Conservation (phyloP, 2,113 vertebrate genomes). For the Sapayoa aenigma region DNA sequence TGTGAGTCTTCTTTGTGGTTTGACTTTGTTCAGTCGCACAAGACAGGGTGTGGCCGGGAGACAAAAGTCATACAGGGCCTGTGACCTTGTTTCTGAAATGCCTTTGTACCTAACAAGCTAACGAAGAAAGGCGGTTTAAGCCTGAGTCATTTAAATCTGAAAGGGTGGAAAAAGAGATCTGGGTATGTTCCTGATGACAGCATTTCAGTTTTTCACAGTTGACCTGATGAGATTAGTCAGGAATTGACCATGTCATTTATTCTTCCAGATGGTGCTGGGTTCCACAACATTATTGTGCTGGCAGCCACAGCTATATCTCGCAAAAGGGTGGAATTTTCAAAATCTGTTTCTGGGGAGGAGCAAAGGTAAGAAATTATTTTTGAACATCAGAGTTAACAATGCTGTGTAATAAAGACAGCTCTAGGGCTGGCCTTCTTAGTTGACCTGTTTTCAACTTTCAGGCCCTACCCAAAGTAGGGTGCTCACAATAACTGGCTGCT, state of each 20-base stretch:
- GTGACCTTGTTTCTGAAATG: not conserved
- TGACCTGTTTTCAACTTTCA: not conserved
- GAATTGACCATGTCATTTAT: not conserved
- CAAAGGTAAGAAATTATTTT: not conserved
- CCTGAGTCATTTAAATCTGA: not conserved
- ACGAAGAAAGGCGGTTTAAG: not conserved
- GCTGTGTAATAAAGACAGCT: not conserved
- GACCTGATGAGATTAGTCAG: not conserved
- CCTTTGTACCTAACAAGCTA: not conserved
- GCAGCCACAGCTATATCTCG: not conserved
- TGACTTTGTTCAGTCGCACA: not conserved
- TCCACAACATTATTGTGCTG: not conserved
- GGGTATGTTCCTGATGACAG: not conserved
- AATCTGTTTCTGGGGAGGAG: not conserved
- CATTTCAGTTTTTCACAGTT: not conserved
- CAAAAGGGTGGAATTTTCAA: not conserved
- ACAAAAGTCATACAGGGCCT: not conserved
- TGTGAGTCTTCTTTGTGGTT: not conserved
- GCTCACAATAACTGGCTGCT: not conserved
- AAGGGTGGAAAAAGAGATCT: not conserved
- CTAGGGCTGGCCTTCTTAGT: not conserved
- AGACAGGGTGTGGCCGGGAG: not conserved
- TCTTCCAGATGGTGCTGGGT: not conserved
- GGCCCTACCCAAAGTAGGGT: accelerated
- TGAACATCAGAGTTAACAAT: not conserved